Evolutionary conservation across 2,797 vertebrate genomes (phyloP), one percentile per base, ranked within the genome.

Genomic region (Sorex maritimensis): DNA sequence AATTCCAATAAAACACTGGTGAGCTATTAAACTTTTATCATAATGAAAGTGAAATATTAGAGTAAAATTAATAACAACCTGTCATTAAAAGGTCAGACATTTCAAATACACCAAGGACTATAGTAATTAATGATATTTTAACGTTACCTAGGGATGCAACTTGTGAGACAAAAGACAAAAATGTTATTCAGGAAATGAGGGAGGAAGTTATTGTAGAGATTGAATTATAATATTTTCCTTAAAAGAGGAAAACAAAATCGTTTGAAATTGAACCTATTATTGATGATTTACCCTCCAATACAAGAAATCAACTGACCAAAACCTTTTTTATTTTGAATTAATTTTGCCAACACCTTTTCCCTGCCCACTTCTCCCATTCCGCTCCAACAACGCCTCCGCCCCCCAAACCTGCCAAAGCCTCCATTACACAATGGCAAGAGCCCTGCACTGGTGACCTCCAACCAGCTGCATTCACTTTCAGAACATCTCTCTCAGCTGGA

Each of bases 341-440:
- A 97, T 98, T 98, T 99, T 98, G 98, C 98, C 98, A 98, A 99
- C 99, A 99, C 99, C 98, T 99, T 98, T 97, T 97, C 97, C 97
- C 96, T 97, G 90, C 85, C 94, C 91, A 96, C 92, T 95, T 92
- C 92, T 93, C 95, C 98, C 97, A 68, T 84, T 41, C 98, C 98
- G 96, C 96, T 92, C 90, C 82, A 85, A 88, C 78, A 44, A 41
- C 15, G 14, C 44, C 80, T 58, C 94, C 98, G 98, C 98, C 98
- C 97, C 97, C 91, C 94, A 98, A 99, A 98, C 97, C 99, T 99
- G 99, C 99, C 99, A 99, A 99, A 99, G 99, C 99, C 98, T 99
- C 99, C 99, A 99, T 99, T 99, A 99, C 99, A 99, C 99, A 99
- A 99, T 99, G 99, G 99, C 98, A 99, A 99, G 99, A 99, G 99